phyloP scores from a whole-genome alignment of 2,797 vertebrate species.

The Lophotriccus pileatus region DNA sequence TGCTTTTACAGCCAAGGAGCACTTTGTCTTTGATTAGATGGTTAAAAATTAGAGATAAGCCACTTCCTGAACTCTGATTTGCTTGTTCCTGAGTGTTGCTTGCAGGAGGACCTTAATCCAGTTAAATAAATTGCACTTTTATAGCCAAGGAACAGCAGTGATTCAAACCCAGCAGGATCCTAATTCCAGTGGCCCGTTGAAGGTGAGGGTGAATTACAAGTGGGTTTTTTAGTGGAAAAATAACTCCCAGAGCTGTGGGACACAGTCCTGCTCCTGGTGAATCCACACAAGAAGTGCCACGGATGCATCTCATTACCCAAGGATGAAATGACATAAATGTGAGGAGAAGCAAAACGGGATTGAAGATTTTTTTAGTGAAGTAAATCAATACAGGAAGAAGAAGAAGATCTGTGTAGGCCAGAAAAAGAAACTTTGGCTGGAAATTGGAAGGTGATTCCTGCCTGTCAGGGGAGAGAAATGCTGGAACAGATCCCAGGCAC shows the following conservation, averaged over 20 bases:
- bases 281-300: not conserved
- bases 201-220: not conserved
- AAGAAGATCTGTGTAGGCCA: not conserved
- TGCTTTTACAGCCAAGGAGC: not conserved
- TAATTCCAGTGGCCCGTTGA: no score
- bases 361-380: not conserved
- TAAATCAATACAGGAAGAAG: not conserved
- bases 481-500: not conserved
- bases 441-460: not conserved
- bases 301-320: not conserved
- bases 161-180: not conserved
- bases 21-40: not conserved
- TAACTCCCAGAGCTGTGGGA: not conserved
- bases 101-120: not conserved
- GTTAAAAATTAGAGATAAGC: not conserved
- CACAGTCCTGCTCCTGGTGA: not conserved
- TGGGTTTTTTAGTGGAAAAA: not conserved
- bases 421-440: not conserved
- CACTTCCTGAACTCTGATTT: not conserved
- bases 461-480: rapidly evolving
- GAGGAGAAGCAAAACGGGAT: not conserved
- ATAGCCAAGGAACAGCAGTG: not conserved
- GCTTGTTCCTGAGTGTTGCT: not conserved
- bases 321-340: rapidly evolving
- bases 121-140: not conserved